Percentiles rank a stretch among this genome's conserved stretches.
Evolutionary conservation across 2,888 invertebrate genomes (phyloP).

Genomic region (Pyrochroa serraticornis): DNA sequence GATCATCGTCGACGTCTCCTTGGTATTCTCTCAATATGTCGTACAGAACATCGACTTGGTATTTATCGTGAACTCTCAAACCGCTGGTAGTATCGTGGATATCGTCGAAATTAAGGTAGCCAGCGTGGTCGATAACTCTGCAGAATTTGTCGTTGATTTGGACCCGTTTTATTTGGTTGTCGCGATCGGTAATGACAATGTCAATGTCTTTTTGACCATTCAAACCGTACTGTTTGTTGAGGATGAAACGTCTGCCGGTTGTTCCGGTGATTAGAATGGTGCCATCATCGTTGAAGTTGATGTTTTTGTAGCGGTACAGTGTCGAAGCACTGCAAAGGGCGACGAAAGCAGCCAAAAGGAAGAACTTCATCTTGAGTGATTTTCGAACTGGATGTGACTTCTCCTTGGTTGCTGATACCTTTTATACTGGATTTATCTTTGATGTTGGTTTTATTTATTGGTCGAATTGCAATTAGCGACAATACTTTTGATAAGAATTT

Average conservation of each 20-base stretch:
- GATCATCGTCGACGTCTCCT: constrained; percentile 32
- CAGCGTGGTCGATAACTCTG: constrained; percentile 11
- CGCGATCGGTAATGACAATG: constrained; percentile 34
- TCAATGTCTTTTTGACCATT: constrained; percentile 35
- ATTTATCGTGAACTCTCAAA: neutral
- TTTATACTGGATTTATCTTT: constrained; percentile 26
- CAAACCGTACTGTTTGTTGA: constrained; percentile 29
- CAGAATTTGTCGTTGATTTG: constrained; percentile 33
- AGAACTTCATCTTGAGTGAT: constrained; percentile 36
- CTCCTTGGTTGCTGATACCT: neutral
- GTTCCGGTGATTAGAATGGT: constrained; percentile 34
- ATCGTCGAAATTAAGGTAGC: neutral
- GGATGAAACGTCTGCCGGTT: constrained; percentile 33
- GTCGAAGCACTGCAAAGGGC: constrained; percentile 23
- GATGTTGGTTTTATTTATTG: too few species aligned
- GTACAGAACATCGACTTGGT: constrained; percentile 30
- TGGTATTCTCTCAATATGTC: constrained; percentile 36
- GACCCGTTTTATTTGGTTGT: constrained; percentile 33
- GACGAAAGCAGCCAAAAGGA: constrained; percentile 30
- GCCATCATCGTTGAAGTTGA: constrained; percentile 37
- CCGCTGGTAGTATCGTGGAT: neutral
- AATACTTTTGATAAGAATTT: too few species aligned
- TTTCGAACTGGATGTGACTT: constrained; percentile 20
- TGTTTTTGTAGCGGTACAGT: constrained; percentile 26
- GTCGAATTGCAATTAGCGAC: too few species aligned